Percentiles rank a stretch among this genome's conserved stretches.
Evolutionary conservation across 2,113 vertebrate genomes (phyloP).

Genomic region (Mustelus asterias): DNA sequence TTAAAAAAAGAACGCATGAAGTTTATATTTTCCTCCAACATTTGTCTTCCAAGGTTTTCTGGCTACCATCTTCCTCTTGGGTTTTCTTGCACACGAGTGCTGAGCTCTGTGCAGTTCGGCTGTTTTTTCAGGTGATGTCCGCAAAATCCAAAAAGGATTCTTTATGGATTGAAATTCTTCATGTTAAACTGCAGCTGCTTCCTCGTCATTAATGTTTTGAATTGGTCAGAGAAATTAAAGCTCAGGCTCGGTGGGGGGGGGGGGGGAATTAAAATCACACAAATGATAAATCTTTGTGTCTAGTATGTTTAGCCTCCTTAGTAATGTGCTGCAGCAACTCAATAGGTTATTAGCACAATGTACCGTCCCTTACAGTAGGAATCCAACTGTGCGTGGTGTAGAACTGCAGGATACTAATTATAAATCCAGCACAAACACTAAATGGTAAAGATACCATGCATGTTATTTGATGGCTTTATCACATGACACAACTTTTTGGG

Average conservation of each 20-base stretch:
- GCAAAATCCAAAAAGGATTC: not conserved
- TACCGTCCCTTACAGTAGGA: not conserved
- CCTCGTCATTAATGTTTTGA: not conserved
- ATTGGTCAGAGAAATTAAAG: not conserved
- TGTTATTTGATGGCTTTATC: not conserved
- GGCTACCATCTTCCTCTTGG: not conserved
- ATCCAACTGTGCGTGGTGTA: not conserved
- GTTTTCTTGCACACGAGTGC: not conserved
- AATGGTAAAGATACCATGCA: not conserved
- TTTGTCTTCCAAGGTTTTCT: not conserved
- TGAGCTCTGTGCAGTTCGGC: not conserved
- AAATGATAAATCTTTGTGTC: not conserved
- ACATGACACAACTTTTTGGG: not conserved
- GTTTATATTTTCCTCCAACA: not conserved
- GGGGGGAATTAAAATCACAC: not conserved
- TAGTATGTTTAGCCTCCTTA: not conserved
- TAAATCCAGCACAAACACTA: not conserved
- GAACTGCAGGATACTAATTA: not conserved
- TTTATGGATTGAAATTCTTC: not conserved
- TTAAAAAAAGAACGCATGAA: not conserved
- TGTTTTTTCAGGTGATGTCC: conserved; percentile 21
- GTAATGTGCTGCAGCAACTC: not conserved
- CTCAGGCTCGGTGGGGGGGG: not conserved
- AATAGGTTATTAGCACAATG: not conserved
- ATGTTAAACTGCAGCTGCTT: not conserved